Conservation (phyloP, 2,113 vertebrate species). For the Sinocyclocheilus anshuiensis region DNA sequence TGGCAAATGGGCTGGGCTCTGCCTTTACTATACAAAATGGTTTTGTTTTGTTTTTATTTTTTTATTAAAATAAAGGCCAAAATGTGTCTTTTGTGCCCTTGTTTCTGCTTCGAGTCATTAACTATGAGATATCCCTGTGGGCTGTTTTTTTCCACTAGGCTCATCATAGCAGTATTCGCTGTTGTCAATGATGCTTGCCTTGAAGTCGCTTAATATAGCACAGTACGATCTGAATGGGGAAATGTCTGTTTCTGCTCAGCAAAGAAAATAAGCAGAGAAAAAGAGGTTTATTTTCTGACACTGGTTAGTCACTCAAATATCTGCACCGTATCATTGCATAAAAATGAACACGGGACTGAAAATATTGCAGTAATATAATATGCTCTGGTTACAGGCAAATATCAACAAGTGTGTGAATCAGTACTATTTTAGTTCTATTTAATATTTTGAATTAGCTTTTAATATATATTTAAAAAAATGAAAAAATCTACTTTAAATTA, state of each 20-base stretch:
- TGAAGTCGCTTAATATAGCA: slow-evolving; percentile 47
- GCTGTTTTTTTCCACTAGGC: slow-evolving; percentile 50
- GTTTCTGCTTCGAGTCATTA: slow-evolving; percentile 39
- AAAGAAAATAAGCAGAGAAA: slow-evolving; percentile 21
- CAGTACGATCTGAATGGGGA: neutral
- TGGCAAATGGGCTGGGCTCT: slow-evolving; percentile 34
- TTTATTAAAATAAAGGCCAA: slow-evolving; percentile 21
- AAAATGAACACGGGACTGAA: neutral
- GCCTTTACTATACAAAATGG: neutral
- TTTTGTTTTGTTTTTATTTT: neutral
- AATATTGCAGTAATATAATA: neutral
- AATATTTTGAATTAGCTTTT: neutral
- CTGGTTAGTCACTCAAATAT: slow-evolving; percentile 6
- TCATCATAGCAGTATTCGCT: slow-evolving; percentile 43
- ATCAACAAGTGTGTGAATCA: neutral
- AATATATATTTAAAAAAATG: too few species aligned
- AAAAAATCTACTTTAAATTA: too few species aligned
- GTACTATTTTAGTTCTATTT: neutral
- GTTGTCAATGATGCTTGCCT: slow-evolving; percentile 45
- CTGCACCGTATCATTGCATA: neutral
- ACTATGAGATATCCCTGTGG: slow-evolving; percentile 43
- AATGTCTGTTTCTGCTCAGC: slow-evolving; percentile 22
- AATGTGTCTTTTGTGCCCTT: slow-evolving; percentile 27
- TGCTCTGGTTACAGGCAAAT: neutral
- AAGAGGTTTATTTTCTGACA: slow-evolving; percentile 15